Evolutionary conservation across 2,113 vertebrate species (phyloP).

Genomic region (Vidua macroura): DNA sequence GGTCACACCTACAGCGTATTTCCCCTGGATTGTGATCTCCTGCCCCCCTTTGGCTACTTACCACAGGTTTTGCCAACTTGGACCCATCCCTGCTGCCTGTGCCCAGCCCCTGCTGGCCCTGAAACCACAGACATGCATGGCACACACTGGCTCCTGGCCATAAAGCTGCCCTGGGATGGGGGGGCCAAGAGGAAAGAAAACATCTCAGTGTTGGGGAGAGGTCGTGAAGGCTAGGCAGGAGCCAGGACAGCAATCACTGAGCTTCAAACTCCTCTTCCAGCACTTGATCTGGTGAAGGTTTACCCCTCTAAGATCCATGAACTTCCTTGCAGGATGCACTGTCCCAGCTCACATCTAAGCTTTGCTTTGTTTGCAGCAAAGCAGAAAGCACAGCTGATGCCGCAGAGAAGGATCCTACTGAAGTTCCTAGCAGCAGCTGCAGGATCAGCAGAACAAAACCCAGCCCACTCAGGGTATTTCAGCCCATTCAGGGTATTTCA

Average conservation of each 20-base stretch:
- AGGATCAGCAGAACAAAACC: not conserved
- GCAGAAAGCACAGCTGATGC: not conserved
- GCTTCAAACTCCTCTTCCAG: not conserved
- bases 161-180: rapidly evolving
- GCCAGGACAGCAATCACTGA: not conserved
- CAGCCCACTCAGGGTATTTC: not conserved
- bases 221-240: rapidly evolving
- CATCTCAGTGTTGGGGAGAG: rapidly evolving
- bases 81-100: not conserved
- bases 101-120: not conserved
- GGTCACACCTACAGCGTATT: rapidly evolving
- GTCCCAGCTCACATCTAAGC: not conserved
- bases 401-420: rapidly evolving
- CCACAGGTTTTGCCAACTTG: not conserved
- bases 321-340: not conserved
- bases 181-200: not conserved
- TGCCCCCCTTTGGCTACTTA: conserved; percentile 21
- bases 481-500: not conserved
- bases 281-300: not conserved
- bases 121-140: rapidly evolving
- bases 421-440: not conserved
- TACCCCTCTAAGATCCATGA: not conserved
- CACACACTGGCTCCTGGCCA: rapidly evolving
- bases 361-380: not conserved
- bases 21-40: not conserved